These are phyloP conservation scores for Prorops nasuta DNA, from an alignment of 1,140 invertebrate species.

Conservation along the genomic window DNA sequence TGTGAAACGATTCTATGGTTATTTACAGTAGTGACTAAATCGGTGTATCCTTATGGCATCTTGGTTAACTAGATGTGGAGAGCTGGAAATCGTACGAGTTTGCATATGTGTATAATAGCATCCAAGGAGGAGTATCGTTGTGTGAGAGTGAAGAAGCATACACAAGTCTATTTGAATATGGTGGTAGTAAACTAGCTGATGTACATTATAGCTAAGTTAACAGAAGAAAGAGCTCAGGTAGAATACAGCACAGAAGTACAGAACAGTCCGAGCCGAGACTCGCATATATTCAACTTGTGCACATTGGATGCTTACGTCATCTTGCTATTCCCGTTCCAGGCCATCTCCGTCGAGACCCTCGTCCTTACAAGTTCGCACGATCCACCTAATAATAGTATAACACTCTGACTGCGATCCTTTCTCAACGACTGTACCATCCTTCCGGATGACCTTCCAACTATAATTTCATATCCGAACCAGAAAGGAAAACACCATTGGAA, in stretches of 20 bases:
- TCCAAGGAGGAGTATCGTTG: background rate
- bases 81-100: background rate
- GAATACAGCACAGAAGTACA: background rate
- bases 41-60: constrained; percentile 12
- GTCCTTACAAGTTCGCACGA: constrained; percentile 20
- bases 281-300: background rate
- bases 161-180: background rate
- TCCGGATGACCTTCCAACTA: background rate
- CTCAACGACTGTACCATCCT: background rate
- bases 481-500: background rate
- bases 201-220: no score
- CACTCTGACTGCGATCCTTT: background rate
- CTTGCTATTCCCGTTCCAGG: constrained; percentile 36
- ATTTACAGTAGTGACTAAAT: constrained; percentile 32
- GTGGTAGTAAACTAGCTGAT: background rate
- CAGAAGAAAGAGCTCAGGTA: background rate
- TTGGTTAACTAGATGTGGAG: background rate
- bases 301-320: constrained; percentile 37
- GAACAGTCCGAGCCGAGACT: background rate
- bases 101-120: background rate
- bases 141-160: background rate
- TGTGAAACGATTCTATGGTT: constrained; percentile 19
- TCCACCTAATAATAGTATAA: constrained; percentile 8
- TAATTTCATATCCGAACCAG: background rate
- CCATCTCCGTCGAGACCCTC: constrained; percentile 20